These are phyloP conservation scores for Conops quadrifasciatus DNA, from an alignment of 2,888 invertebrate genomes.

Conservation along the genomic window DNA sequence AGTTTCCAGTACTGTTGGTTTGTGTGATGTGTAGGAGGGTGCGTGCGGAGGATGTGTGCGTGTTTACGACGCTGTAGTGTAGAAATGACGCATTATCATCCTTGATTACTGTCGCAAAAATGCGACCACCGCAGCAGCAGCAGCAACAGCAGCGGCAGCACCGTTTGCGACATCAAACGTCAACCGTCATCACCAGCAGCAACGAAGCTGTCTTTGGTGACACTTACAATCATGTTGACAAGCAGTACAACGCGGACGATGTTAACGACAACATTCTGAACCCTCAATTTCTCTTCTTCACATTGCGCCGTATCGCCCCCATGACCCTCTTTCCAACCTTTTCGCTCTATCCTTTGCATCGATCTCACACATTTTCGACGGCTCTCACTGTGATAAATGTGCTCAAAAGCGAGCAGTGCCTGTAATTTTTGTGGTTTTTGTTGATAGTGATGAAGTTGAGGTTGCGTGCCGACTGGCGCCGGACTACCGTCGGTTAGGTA, in stretches of 20 bases:
- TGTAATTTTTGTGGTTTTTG: constrained; percentile 34
- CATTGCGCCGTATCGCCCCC: too few relatives aligned
- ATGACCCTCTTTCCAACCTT: too few relatives aligned
- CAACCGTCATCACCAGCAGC: background rate
- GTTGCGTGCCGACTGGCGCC: background rate
- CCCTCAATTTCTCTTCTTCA: too few relatives aligned
- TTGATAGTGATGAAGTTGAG: constrained; percentile 25
- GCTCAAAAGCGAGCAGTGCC: constrained; percentile 20
- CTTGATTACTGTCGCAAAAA: constrained; percentile 36
- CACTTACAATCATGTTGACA: constrained; percentile 32
- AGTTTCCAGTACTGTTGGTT: background rate
- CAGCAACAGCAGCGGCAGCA: background rate
- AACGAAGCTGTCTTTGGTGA: constrained; percentile 20
- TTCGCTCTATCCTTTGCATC: background rate
- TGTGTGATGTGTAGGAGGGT: background rate
- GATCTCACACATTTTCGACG: background rate
- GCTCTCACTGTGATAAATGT: constrained; percentile 24
- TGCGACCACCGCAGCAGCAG: constrained; percentile 7
- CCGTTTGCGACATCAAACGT: background rate
- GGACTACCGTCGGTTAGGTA: background rate
- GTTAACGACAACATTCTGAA: constrained; percentile 8
- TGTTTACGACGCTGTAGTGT: background rate
- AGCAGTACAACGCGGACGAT: background rate
- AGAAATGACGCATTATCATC: constrained; percentile 37
- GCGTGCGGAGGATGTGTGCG: background rate